Evolutionary conservation across 2,797 vertebrate species (phyloP).

Genomic region (Stomatorhinus walkeri): DNA sequence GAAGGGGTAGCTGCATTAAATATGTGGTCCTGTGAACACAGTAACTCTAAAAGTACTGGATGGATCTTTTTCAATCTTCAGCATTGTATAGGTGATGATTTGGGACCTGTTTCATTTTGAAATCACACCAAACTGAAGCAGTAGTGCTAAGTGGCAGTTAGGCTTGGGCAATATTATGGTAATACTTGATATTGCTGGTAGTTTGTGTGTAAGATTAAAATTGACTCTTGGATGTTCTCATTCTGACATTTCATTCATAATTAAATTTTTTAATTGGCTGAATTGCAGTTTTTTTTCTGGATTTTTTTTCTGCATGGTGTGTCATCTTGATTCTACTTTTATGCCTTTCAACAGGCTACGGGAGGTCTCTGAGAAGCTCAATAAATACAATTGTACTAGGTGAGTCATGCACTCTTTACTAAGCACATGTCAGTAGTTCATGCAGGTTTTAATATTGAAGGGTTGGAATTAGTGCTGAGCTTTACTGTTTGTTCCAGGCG

Average conservation of each 20-base stretch:
- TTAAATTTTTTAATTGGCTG: not conserved
- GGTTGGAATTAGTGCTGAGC: not conserved
- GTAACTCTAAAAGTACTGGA: not conserved
- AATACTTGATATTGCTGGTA: not conserved
- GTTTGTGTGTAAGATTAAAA: not conserved
- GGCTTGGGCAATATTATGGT: not conserved
- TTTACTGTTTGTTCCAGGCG: not conserved
- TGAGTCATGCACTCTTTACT: slow-evolving; percentile 38
- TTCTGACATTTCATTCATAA: not conserved
- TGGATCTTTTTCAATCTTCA: not conserved
- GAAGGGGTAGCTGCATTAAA: not conserved
- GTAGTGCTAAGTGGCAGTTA: not conserved
- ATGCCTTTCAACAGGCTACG: slow-evolving; percentile 54
- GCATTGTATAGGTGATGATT: not conserved
- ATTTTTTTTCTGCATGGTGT: not conserved
- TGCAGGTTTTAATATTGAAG: not conserved
- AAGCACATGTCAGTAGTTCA: not conserved
- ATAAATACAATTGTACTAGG: slow-evolving; percentile 75
- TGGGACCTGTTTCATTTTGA: not conserved
- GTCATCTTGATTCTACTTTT: not conserved
- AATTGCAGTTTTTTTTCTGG: not conserved
- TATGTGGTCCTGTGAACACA: not conserved
- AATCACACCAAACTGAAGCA: not conserved
- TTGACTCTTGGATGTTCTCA: not conserved
- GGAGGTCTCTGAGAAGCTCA: slow-evolving; percentile 75